phyloP scores from a whole-genome alignment of 2,797 vertebrate species.

The Ctenopoma multispine region DNA sequence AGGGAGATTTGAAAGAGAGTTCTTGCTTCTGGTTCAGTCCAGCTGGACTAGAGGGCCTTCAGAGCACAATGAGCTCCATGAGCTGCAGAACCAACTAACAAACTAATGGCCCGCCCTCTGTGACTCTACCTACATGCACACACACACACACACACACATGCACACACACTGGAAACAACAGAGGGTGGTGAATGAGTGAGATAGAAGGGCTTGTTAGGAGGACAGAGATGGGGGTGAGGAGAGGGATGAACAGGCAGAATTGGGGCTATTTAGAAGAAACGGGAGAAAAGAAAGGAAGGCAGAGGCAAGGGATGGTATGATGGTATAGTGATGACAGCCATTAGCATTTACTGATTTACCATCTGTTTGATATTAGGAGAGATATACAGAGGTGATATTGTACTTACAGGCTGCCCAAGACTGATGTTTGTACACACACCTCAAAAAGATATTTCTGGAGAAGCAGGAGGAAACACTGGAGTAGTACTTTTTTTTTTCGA shows the following conservation, averaged over 20 bases:
- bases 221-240: conserved; percentile 44
- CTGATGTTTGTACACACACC: not conserved
- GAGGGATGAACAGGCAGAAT: conserved; percentile 43
- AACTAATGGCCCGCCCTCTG: conserved; percentile 74
- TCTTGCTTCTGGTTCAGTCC: conserved; percentile 77
- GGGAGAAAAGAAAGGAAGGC: conserved; percentile 26
- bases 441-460: conserved; percentile 2
- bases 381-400: conserved; percentile 30
- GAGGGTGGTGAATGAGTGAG: conserved; percentile 55
- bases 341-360: conserved; percentile 30
- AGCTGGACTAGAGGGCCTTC: conserved; percentile 76
- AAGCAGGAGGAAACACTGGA: not conserved
- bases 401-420: not conserved
- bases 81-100: conserved; percentile 80
- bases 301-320: conserved; percentile 13
- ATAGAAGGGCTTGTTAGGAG: conserved; percentile 62
- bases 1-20: conserved; percentile 63
- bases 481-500: not conserved
- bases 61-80: conserved; percentile 79
- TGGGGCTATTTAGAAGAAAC: conserved; percentile 56
- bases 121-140: conserved; percentile 36
- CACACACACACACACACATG: conserved; percentile 37
- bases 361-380: conserved; percentile 45
- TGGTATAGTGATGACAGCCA: conserved; percentile 9
- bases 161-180: conserved; percentile 48